phyloP scores from a whole-genome alignment of 2,888 invertebrate genomes.

The Sinohyriopsis cumingii region DNA sequence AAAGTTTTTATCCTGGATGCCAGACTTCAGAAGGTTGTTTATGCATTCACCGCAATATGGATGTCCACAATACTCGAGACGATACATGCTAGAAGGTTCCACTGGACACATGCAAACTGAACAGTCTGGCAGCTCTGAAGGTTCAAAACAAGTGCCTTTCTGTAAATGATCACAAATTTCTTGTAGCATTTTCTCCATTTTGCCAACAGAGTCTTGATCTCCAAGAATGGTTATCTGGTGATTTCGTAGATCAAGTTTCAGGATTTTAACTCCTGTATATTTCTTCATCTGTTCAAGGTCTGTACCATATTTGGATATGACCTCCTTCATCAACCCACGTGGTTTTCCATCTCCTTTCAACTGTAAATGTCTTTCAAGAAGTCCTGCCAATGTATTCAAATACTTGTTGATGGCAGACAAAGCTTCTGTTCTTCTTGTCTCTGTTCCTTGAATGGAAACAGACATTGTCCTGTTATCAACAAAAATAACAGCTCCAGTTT shows the following conservation, averaged over 20 bases:
- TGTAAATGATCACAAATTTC: constrained; percentile 7
- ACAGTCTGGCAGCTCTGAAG: constrained; percentile 40
- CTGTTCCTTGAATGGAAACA: constrained; percentile 38
- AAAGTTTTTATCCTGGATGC: constrained; percentile 41
- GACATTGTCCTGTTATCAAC: constrained; percentile 38
- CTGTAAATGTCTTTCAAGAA: constrained; percentile 17
- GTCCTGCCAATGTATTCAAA: constrained; percentile 13
- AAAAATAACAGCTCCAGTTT: constrained; percentile 27
- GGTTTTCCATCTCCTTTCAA: constrained; percentile 47
- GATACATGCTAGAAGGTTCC: constrained; percentile 43
- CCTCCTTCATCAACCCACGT: constrained; percentile 49
- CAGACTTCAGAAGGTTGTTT: constrained; percentile 35
- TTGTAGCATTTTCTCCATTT: constrained; percentile 25
- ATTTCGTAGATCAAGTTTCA: constrained; percentile 31
- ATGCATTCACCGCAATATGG: constrained; percentile 60
- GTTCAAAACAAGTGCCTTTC: no score
- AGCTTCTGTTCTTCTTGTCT: constrained; percentile 20
- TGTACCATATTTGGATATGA: constrained; percentile 44
- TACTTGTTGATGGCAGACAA: constrained; percentile 24
- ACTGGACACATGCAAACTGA: constrained; percentile 59
- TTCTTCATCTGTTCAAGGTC: constrained; percentile 29
- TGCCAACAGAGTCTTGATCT: constrained; percentile 23
- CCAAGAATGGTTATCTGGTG: constrained; percentile 42
- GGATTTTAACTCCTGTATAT: background rate
- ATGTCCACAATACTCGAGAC: constrained; percentile 64